Conservation (phyloP, 1,140 invertebrate species). For the Scaptomyza graminum region DNA sequence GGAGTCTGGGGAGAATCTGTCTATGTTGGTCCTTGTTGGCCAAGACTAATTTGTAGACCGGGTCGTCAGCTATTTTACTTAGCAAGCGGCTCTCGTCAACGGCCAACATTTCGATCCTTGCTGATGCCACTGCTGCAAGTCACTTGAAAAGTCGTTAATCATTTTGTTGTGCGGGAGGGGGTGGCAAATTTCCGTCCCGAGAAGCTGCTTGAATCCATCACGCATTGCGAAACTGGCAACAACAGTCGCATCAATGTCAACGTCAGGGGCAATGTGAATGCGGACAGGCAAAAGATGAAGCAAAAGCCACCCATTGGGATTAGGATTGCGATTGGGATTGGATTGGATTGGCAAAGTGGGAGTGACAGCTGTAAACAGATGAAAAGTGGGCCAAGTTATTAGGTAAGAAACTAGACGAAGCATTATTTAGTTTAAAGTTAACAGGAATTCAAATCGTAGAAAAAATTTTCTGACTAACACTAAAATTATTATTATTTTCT, state of each 20-base stretch:
- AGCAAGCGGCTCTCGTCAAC: neutral
- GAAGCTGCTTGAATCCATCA: slow-evolving; percentile 72
- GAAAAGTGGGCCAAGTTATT: slow-evolving; percentile 7
- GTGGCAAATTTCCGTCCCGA: slow-evolving; percentile 15
- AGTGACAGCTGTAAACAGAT: slow-evolving; percentile 10
- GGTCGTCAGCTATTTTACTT: slow-evolving; percentile 41
- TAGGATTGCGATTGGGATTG: slow-evolving; percentile 1
- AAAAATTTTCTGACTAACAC: too few species aligned
- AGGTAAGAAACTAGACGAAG: neutral
- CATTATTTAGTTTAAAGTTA: too few species aligned
- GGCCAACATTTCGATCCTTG: slow-evolving; percentile 53
- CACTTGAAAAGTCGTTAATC: slow-evolving; percentile 83
- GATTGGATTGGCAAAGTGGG: slow-evolving; percentile 14
- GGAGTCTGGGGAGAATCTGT: slow-evolving; percentile 4
- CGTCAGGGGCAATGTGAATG: slow-evolving; percentile 55
- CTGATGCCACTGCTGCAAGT: slow-evolving; percentile 59
- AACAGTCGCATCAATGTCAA: slow-evolving; percentile 75
- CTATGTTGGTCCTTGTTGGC: slow-evolving; percentile 45
- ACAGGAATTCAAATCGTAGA: too few species aligned
- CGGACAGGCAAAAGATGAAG: slow-evolving; percentile 57
- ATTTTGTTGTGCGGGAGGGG: slow-evolving; percentile 46
- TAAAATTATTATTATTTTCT: too few species aligned
- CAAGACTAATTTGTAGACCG: slow-evolving; percentile 67
- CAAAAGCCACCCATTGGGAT: slow-evolving; percentile 48
- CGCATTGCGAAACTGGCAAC: slow-evolving; percentile 51